Base-by-base conservation (phyloP, 2,888 invertebrate genomes). In the Chymomyza procnemis region DNA sequence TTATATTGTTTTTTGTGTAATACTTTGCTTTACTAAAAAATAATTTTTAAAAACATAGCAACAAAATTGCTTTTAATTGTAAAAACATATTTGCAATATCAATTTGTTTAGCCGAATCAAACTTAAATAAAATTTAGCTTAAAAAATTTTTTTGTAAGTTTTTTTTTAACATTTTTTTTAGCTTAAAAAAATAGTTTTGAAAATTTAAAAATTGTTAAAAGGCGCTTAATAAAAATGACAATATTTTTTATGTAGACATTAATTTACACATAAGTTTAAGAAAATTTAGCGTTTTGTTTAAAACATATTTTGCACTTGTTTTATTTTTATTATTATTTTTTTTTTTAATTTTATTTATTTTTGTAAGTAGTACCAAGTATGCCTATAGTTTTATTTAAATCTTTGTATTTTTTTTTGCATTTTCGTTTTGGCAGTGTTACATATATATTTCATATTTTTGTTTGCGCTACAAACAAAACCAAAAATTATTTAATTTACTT, bases 371-470 rank as follows among this genome's bases (percentile, higher is more conserved):
- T 71, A 69, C 67, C 54, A 67, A 63, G 57, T 50, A 69, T 50
- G 16, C 56, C 70, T 55, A 66, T 67, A 64, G 63, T 60, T 65
- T 52, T 66, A 72, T 74, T 61, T 69, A 34, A 58, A 71, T 64
- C 59, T 61, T 56, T 57, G 62, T 64, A 55, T 63, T 59, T 58
- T 55, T 61, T 66, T 61, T 73, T 71, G 47, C 50, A 67, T 71
- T 79, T 73, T 87, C 70, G 67, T 87, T 88, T 88, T 88, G 85
- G 85, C 88, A 86, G 85, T 86, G 88, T 81, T 80, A 68, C 74
- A 68, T 73, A 69, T 78, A n/a, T 18, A 9, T 54, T 54, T 18
- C 6, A 3, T 26, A 22, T 68, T 73, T 57, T 65, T 72, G 61
- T 71, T 68, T 46, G 69, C 55, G 56, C 71, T 76, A 74, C 57